Conservation (phyloP, 1,140 invertebrate genomes). For the Telenomus remus region DNA sequence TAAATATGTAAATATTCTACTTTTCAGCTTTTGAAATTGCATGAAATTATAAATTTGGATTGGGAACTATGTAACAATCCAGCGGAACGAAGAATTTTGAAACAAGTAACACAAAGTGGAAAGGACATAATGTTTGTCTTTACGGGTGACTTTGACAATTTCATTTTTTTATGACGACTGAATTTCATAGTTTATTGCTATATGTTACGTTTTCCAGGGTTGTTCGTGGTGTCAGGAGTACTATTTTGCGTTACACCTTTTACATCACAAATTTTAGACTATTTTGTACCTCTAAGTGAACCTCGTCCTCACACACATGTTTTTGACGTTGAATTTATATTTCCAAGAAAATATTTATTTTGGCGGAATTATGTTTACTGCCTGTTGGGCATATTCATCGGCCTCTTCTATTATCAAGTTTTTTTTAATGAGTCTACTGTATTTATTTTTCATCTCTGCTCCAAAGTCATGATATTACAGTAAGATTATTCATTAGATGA, state of each 20-base stretch:
- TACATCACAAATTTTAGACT: constrained; percentile 3
- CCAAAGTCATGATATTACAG: not conserved
- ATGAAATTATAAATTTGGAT: too few species aligned
- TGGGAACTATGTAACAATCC: too few species aligned
- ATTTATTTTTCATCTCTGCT: not conserved
- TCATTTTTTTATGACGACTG: too few species aligned
- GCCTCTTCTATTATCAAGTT: not conserved
- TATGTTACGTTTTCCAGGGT: too few species aligned
- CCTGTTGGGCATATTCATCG: not conserved
- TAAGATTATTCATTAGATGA: not conserved
- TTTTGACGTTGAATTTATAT: constrained; percentile 4
- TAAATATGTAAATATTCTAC: too few species aligned
- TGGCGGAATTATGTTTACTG: constrained; percentile 1
- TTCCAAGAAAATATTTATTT: constrained; percentile 1
- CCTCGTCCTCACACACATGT: constrained; percentile 4
- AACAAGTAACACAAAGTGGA: too few species aligned
- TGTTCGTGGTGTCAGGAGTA: too few species aligned
- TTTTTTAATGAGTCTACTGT: not conserved
- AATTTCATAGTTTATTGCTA: too few species aligned
- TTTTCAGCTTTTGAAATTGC: too few species aligned
- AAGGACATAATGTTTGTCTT: too few species aligned
- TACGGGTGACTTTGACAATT: too few species aligned
- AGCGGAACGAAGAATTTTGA: too few species aligned
- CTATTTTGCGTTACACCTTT: not conserved
- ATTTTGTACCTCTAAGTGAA: not conserved